Base-by-base conservation (phyloP, 2,888 invertebrate species). In the Zygaena filipendulae region DNA sequence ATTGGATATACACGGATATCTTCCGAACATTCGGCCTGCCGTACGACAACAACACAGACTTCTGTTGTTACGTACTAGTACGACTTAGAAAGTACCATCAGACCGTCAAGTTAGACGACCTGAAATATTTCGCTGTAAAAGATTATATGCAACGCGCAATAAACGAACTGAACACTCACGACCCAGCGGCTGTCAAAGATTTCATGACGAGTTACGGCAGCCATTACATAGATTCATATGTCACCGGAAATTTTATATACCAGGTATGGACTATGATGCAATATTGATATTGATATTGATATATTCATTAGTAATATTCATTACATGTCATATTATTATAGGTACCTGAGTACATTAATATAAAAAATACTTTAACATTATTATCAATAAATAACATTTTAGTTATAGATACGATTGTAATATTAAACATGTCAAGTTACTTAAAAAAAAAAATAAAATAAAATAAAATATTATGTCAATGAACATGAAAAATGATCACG, bases 181-280 rank as follows among this genome's bases (percentile, higher is more conserved):
- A 92, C 52, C 77, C 86, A 0, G 82, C 85, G 0, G 87, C 87
- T 38, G 86, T 92, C 0, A 81, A 90, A 19, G 83, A 83, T 43
- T 93, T 94, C 52, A 91, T 92, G 70, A 88, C 85, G 51, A 87
- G 87, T 46, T 91, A 90, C 45, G 93, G 93, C 25, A 92, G 92
- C 4, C 93, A 94, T 67, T 94, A 92, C 47, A 91, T 94, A 27
- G 85, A 90, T 37, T 91, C 92, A 1, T 94, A 89, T 58, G 84
- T 87, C 4, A 93, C 92, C 1, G 94, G 94, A 6, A 92, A 94
- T 59, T 90, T 92, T 18, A 82, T 94, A 39, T 94, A 92, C 66
- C 92, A 94, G 87, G 92, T 90, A 57, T 58, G 60, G 38, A 8
- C 21, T 25, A n/a, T n/a, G n/a, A n/a, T n/a, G n/a, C n/a, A n/a